Conservation (phyloP, 2,797 vertebrate genomes). For the Paedocypris micromegethes region DNA sequence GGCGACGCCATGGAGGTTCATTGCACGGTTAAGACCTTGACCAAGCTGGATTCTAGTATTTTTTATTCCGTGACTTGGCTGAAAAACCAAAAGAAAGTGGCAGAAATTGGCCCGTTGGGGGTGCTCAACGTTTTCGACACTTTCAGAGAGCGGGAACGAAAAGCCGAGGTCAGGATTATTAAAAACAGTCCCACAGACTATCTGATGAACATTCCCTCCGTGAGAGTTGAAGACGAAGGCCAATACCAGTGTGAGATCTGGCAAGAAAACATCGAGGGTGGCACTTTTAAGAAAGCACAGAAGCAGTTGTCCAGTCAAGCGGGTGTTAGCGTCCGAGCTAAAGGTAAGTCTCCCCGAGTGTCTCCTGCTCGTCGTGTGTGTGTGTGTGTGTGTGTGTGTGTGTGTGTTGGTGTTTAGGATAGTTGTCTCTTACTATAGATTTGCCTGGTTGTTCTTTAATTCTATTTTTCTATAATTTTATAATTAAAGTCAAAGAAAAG, state of each 20-base stretch:
- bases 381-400: too few relatives aligned
- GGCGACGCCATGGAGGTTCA: too few relatives aligned
- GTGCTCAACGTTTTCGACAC: constrained; percentile 55
- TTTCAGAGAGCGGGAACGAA: constrained; percentile 54
- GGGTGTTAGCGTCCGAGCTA: constrained; percentile 52
- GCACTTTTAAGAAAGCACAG: constrained; percentile 50
- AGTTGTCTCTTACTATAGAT: too few relatives aligned
- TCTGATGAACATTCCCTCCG: constrained; percentile 62
- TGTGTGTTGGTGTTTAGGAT: too few relatives aligned
- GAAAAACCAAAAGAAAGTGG: constrained; percentile 54
- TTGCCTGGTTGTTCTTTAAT: too few relatives aligned
- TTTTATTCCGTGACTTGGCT: constrained; percentile 72
- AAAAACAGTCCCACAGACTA: constrained; percentile 63
- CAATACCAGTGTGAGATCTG: constrained; percentile 69
- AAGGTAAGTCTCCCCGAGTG: constrained; percentile 51
- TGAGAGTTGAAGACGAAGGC: constrained; percentile 67
- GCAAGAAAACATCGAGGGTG: constrained; percentile 55
- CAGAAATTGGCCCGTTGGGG: constrained; percentile 64
- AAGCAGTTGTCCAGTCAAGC: constrained; percentile 53
- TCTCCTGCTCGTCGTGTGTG: too few relatives aligned
- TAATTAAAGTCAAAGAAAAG: too few relatives aligned
- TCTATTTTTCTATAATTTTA: too few relatives aligned
- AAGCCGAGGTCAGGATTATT: constrained; percentile 63
- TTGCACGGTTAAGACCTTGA: too few relatives aligned
- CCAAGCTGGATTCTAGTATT: constrained; percentile 22